Base-by-base conservation (phyloP, 2,888 invertebrate species). In the Frankliniella fusca region DNA sequence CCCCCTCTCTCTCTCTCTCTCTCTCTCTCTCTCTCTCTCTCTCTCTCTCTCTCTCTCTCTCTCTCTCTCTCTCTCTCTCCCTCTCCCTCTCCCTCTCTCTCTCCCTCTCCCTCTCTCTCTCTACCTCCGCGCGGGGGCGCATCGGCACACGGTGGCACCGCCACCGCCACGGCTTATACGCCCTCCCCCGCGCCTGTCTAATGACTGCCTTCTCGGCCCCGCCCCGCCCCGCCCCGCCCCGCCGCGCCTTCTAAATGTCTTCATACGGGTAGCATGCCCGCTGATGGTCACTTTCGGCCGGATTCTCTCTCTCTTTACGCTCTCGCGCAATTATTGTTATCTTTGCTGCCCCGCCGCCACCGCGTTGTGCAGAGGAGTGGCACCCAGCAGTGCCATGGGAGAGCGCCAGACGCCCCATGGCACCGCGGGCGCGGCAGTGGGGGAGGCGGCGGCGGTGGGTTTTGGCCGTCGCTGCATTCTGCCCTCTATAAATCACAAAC, bases 231-330 rank as follows among this genome's bases (percentile, higher is more conserved):
- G 38, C 38, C 38, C 3, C 70, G 70, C 23, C 70, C 10, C 70
- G 9, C 23, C 23, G 5, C 70, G 70, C 70, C 70, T 27, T 27
- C 70, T 76, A 76, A 76, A 76, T 76, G 70, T 76, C 70, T 76
- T 27, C 70, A 76, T 76, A 12, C 70, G 23, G 23, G 27, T 11
- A 23, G 65, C 54, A 12, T 23, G 70, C 20, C 7, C 70, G 70
- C 23, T 76, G 70, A 27, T 27, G 70, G 70, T 76, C 70, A 76
- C 70, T 76, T 76, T 76, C 12, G 23, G 27, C 12, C 23, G 27
- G 70, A 76, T 27, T 76, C 70, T 27, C 61, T 76, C 12, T 76
- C 70, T 27, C 61, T 76, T 76, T 76, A 76, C 23, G 70, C 54
- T 20, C 54, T 54, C 18, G 15, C 18, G 15, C 70, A 27, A 76